Percentiles rank a stretch among this genome's conserved stretches.
Evolutionary conservation across 37 sponge, comb jelly and placozoan species (phyloP).

Genomic region (Ephydatia muelleri): DNA sequence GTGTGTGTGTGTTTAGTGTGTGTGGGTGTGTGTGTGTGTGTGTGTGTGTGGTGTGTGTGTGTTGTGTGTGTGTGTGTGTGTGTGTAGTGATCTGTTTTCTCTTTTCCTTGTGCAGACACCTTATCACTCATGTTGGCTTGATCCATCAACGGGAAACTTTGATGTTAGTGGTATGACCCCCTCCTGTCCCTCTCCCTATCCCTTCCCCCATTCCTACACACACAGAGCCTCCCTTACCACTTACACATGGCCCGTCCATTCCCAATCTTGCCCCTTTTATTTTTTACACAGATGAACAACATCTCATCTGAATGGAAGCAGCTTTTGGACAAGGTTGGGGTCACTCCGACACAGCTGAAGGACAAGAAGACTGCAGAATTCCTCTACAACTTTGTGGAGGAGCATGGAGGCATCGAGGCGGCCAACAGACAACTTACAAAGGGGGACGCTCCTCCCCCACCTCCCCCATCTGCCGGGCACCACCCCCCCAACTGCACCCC

Average conservation of each 20-base stretch:
- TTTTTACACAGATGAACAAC: conserved; percentile 69
- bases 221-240: no score
- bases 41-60: no score
- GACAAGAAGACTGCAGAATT: conserved; percentile 94
- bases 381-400: conserved; percentile 95
- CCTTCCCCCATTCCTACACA: no score
- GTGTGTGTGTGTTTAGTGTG: no score
- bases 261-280: background rate
- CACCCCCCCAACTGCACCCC: conserved; percentile 39
- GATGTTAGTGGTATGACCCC: conserved; percentile 56
- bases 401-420: conserved; percentile 93
- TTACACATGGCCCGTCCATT: no score
- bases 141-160: conserved; percentile 81
- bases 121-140: conserved; percentile 87
- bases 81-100: no score
- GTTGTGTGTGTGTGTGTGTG: no score
- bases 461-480: conserved; percentile 44
- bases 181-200: no score
- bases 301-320: conserved; percentile 80
- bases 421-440: conserved; percentile 67
- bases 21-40: no score
- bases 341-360: conserved; percentile 80
- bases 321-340: conserved; percentile 87
- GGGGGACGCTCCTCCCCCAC: conserved; percentile 61
- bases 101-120: conserved; percentile 30